Conservation (phyloP, 2,797 vertebrate genomes). For the Schizopygopsis malacanthus region DNA sequence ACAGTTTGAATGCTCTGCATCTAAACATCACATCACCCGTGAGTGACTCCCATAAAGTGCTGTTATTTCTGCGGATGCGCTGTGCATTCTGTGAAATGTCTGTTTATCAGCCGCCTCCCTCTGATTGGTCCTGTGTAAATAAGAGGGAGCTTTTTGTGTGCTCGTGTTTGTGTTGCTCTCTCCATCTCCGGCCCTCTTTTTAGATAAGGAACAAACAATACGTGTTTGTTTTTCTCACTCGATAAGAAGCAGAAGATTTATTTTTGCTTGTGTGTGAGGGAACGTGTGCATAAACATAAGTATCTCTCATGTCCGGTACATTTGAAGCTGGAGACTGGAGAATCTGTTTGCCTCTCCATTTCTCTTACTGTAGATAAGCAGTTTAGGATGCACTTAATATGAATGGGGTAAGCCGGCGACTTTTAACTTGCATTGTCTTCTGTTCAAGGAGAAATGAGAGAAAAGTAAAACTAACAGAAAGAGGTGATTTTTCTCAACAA, state of each 20-base stretch:
- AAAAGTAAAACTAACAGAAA: background rate
- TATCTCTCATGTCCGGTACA: conserved; percentile 4
- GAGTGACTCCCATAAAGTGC: conserved; percentile 27
- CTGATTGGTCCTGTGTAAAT: conserved; percentile 29
- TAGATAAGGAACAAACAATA: conserved; percentile 29
- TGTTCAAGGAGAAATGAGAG: conserved; percentile 5
- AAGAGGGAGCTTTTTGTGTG: conserved; percentile 26
- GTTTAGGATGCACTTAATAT: background rate
- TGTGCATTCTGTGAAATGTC: conserved; percentile 31
- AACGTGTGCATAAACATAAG: conserved; percentile 11
- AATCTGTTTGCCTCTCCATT: background rate
- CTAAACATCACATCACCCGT: conserved; percentile 43
- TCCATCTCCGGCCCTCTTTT: background rate
- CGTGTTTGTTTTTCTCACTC: conserved; percentile 24
- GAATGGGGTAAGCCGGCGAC: background rate
- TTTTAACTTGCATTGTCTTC: background rate
- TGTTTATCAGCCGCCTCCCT: conserved; percentile 17
- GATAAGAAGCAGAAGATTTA: conserved; percentile 71
- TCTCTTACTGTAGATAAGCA: conserved; percentile 24
- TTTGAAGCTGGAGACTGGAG: background rate
- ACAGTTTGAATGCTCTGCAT: conserved; percentile 31
- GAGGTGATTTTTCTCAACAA: background rate
- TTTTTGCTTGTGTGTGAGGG: background rate
- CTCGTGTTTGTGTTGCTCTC: conserved; percentile 21
- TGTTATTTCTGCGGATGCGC: conserved; percentile 10